A percentile compares a stretch with the other conserved stretches of the same genome.
These are phyloP conservation scores for Neofelis nebulosa DNA, from an alignment of 2,113 vertebrate genomes.

Conservation along the genomic window DNA sequence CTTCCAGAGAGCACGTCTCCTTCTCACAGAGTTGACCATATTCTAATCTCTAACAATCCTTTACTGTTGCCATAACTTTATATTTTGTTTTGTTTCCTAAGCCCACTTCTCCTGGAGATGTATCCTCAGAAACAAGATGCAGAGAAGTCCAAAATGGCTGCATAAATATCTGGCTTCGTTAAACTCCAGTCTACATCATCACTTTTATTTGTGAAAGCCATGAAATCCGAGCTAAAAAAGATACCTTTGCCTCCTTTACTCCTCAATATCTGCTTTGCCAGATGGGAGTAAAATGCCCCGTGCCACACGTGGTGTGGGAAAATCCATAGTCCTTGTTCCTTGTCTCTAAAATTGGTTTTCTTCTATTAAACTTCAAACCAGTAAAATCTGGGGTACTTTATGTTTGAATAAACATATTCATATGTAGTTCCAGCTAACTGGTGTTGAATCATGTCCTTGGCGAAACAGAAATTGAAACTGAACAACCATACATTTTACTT, in stretches of 20 bases:
- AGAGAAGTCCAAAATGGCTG: conserved; percentile 93
- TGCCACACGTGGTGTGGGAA: conserved; percentile 86
- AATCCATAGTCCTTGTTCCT: conserved; percentile 90
- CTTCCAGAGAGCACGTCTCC: background rate
- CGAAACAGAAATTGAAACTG: conserved; percentile 16
- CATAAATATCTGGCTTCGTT: conserved; percentile 92
- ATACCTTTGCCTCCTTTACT: conserved; percentile 90
- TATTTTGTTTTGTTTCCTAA: background rate
- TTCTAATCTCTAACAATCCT: background rate
- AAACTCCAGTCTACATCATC: conserved; percentile 89
- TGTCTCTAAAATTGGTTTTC: conserved; percentile 85
- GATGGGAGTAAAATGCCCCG: conserved; percentile 87
- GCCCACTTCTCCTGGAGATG: conserved; percentile 88
- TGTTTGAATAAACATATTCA: conserved; percentile 92
- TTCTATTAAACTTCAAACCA: conserved; percentile 91
- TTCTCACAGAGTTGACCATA: background rate
- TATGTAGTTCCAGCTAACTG: background rate
- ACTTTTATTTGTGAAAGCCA: conserved; percentile 89
- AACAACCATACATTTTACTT: background rate
- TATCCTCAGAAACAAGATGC: conserved; percentile 89
- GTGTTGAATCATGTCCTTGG: background rate
- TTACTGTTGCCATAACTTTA: background rate
- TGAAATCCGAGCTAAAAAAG: conserved; percentile 91
- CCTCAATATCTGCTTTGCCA: conserved; percentile 92
- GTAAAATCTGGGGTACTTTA: conserved; percentile 93